Conservation (phyloP, 1,140 invertebrate genomes). For the Hylaeus anthracinus region DNA sequence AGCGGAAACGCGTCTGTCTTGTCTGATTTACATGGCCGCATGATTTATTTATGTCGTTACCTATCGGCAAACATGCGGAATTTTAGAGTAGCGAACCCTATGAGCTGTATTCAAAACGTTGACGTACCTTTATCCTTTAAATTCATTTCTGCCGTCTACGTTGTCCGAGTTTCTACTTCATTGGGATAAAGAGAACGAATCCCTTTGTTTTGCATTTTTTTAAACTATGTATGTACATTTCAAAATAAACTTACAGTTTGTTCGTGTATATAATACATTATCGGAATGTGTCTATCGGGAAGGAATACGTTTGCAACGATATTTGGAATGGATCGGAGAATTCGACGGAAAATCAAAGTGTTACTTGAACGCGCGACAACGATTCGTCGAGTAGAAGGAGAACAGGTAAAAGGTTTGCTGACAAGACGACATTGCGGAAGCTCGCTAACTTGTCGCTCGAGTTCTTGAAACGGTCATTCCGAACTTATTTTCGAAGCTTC, state of each 20-base stretch:
- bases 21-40: constrained; percentile 62
- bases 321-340: background rate
- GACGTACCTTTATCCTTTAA: background rate
- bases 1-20: background rate
- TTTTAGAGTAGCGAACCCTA: constrained; percentile 68
- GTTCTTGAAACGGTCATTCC: constrained; percentile 25
- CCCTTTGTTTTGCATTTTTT: too few species aligned
- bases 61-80: constrained; percentile 62
- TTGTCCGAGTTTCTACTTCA: background rate
- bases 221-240: too few species aligned
- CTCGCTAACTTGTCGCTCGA: constrained; percentile 18
- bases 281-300: too few species aligned
- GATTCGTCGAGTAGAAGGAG: background rate
- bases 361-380: background rate
- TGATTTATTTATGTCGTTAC: constrained; percentile 68
- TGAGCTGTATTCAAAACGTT: constrained; percentile 37
- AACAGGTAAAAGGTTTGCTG: constrained; percentile 37
- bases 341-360: background rate
- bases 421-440: constrained; percentile 41
- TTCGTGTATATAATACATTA: too few species aligned
- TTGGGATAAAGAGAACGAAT: too few species aligned
- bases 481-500: constrained; percentile 40
- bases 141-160: background rate
- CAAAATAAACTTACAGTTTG: too few species aligned
- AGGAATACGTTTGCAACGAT: too few species aligned